Percentiles rank a stretch among this genome's conserved stretches.
phyloP scores from a whole-genome alignment of 2,888 invertebrate genomes.

The Gonocerus acuteangulatus region DNA sequence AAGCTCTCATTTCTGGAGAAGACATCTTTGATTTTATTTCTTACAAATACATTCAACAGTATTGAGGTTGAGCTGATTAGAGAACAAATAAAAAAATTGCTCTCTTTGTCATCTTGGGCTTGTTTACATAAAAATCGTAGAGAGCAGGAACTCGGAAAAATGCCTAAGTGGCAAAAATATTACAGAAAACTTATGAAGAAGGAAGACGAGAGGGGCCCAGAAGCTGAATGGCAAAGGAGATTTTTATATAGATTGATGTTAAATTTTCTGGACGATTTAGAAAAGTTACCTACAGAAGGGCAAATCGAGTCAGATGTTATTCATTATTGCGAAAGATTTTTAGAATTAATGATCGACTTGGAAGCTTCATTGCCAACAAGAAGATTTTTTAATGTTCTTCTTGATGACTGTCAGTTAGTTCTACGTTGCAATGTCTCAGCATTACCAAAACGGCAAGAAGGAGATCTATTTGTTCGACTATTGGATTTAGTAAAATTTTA shows the following conservation, averaged over 20 bases:
- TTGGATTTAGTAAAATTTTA: slow-evolving; percentile 94
- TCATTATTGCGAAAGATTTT: slow-evolving; percentile 63
- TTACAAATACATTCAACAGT: slow-evolving; percentile 95
- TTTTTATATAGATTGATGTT: slow-evolving; percentile 80
- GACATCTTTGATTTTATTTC: slow-evolving; percentile 78
- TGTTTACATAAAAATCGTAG: slow-evolving; percentile 76
- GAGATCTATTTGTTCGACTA: slow-evolving; percentile 83
- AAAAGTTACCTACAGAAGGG: slow-evolving; percentile 60
- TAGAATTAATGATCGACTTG: slow-evolving; percentile 92
- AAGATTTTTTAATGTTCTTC: slow-evolving; percentile 90
- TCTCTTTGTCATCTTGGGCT: slow-evolving; percentile 89
- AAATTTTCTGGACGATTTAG: slow-evolving; percentile 76
- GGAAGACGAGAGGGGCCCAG: slow-evolving; percentile 59
- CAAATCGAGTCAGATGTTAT: slow-evolving; percentile 5
- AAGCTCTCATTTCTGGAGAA: slow-evolving; percentile 53
- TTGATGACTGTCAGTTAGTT: slow-evolving; percentile 91
- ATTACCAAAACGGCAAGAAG: slow-evolving; percentile 66
- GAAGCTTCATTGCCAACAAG: slow-evolving; percentile 92
- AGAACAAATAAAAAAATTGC: slow-evolving; percentile 72
- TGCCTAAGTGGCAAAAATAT: slow-evolving; percentile 84
- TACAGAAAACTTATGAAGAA: slow-evolving; percentile 85
- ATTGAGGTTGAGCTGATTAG: slow-evolving; percentile 92
- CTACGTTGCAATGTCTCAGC: slow-evolving; percentile 78
- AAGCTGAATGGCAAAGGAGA: slow-evolving; percentile 73
- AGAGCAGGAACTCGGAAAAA: slow-evolving; percentile 75